Evolutionary conservation across 2,888 invertebrate species (phyloP), one percentile per base, ranked within the genome.

Genomic region (Microplitis manilae): DNA sequence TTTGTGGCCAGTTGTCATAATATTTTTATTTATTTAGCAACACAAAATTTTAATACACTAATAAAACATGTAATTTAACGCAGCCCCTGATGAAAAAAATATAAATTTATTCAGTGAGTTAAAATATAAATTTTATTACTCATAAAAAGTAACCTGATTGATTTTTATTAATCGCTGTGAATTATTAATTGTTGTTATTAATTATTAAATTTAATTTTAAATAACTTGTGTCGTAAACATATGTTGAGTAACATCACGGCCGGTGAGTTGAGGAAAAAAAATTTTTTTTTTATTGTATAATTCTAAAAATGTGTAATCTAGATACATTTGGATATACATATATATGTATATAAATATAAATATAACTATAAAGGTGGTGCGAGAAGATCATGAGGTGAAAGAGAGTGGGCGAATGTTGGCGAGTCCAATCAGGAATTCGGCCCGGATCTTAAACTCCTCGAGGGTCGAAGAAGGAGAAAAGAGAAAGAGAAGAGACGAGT

Each of bases 391-490:
- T 60, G 61, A 71, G 71, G 71, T 61, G 71, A 71, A 71, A 71
- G 71, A 71, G 71, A 67, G 60, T 74, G 64, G 61, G 65, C 68
- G 73, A 64, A 70, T 38, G 67, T 74, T 75, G 15, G 62, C 75
- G 77, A 68, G 41, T 71, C 71, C 70, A 74, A 75, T 77, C 40
- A 41, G 72, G 73, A 75, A 75, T 75, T 79, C 64, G 79, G 76
- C 75, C 77, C 71, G 75, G 68, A 71, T 68, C 73, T 75, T 39
- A n/a, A 39, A 62, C 40, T 39, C 40, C 74, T 68, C 61, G 59
- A 17, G 74, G 74, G 74, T 50, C 68, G 68, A 40, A 67, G 15
- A 65, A 73, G 15, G 38, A 62, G 20, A 50, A 30, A 71, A 71
- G 15, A 61, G 39, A 71, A 71, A 62, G 15, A n/a, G 9, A 17